Conservation (phyloP, 2,888 invertebrate species). For the Eucera pruinosa region DNA sequence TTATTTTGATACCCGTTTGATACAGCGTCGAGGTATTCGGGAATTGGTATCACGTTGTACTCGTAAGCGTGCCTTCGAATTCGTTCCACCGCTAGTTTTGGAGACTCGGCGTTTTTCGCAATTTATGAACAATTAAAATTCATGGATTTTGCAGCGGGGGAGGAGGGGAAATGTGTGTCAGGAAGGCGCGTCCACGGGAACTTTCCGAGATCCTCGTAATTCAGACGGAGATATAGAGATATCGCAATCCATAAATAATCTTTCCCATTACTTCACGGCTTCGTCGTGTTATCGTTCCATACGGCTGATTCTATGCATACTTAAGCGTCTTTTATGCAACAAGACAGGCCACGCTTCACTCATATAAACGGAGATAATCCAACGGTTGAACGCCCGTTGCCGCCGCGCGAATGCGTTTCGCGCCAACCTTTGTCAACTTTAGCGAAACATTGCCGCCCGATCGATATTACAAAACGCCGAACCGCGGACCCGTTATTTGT, state of each 20-base stretch:
- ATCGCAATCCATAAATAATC: constrained; percentile 60
- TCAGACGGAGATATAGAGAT: constrained; percentile 49
- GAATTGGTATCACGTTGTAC: too few relatives aligned
- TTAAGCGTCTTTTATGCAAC: constrained; percentile 62
- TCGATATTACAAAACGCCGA: too few relatives aligned
- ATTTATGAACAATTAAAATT: constrained; percentile 59
- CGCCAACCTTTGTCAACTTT: not conserved
- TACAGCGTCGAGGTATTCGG: too few relatives aligned
- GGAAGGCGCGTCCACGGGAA: constrained; percentile 49
- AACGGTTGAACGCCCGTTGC: constrained; percentile 48
- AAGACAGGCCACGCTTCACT: constrained; percentile 32
- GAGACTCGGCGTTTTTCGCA: constrained; percentile 20
- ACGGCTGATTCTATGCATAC: constrained; percentile 62
- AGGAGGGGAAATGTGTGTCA: constrained; percentile 52
- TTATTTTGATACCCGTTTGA: too few relatives aligned
- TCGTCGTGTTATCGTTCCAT: constrained; percentile 60
- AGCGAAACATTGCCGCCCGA: too few relatives aligned
- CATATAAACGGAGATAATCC: constrained; percentile 39
- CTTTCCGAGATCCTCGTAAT: constrained; percentile 53
- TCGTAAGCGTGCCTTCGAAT: too few relatives aligned
- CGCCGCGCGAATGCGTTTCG: constrained; percentile 21
- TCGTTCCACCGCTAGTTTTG: constrained; percentile 7
- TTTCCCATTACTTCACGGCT: constrained; percentile 62
- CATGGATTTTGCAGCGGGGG: constrained; percentile 46
- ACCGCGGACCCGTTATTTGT: too few relatives aligned